Conservation (phyloP, 2,888 invertebrate genomes). For the Cryptocephalus moraei region DNA sequence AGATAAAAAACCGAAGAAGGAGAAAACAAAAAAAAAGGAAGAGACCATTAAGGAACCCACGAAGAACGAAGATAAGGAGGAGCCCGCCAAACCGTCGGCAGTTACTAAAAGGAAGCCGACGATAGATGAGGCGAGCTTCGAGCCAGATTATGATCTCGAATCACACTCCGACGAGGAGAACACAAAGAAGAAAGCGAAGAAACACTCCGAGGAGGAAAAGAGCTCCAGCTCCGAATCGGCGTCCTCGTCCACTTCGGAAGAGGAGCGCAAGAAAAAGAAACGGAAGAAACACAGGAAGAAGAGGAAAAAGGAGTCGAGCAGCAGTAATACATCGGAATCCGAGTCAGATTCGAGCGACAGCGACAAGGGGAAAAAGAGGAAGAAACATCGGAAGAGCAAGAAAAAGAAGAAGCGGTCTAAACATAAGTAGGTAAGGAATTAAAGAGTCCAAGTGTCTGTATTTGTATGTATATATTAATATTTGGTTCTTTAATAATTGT, state of each 20-base stretch:
- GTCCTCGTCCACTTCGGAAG: slow-evolving; percentile 31
- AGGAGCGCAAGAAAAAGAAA: slow-evolving; percentile 31
- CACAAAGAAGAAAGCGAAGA: slow-evolving; percentile 35
- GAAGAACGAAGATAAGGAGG: slow-evolving; percentile 28
- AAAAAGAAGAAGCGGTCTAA: slow-evolving; percentile 67
- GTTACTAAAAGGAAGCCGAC: slow-evolving; percentile 50
- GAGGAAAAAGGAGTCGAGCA: slow-evolving; percentile 30
- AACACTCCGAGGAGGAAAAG: slow-evolving; percentile 19
- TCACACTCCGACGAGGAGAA: slow-evolving; percentile 50
- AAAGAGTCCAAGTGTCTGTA: not conserved
- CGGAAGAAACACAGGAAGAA: slow-evolving; percentile 46
- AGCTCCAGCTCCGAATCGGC: slow-evolving; percentile 34
- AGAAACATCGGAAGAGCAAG: slow-evolving; percentile 60
- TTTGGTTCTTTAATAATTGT: too few species aligned
- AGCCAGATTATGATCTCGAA: slow-evolving; percentile 65
- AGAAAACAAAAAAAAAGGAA: slow-evolving; percentile 28
- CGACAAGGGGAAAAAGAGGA: slow-evolving; percentile 57
- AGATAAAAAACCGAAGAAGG: slow-evolving; percentile 41
- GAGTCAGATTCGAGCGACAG: slow-evolving; percentile 54
- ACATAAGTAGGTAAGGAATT: slow-evolving; percentile 35
- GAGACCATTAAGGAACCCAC: slow-evolving; percentile 25
- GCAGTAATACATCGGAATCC: slow-evolving; percentile 49
- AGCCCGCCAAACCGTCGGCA: slow-evolving; percentile 30
- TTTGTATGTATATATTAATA: too few species aligned
- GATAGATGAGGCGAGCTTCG: slow-evolving; percentile 63